Evolutionary conservation across 2,888 invertebrate species (phyloP), one percentile per base, ranked within the genome.

Genomic region (Sphaerophoria taeniata): DNA sequence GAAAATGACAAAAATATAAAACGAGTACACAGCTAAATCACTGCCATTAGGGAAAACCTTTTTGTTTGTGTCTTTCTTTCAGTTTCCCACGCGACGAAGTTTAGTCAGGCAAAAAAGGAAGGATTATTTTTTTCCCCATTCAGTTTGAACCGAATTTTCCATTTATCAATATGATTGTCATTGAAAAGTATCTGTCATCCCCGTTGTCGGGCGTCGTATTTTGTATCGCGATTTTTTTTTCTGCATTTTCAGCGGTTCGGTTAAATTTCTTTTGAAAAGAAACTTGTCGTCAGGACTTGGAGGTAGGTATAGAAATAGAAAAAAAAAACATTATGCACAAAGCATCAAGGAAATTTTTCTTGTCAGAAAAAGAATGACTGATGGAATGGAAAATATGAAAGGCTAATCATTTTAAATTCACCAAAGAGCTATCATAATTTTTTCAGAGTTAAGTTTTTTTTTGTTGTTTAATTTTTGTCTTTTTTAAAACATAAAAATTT

Each of bases 81-180:
- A 47, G 11, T 33, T 60, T 63, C 47, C 34, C 45, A 33, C 65
- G 36, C 67, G 67, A 53, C 24, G 24, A 43, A 60, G 43, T 43
- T 60, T 16, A 58, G 39, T 39, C 14, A 16, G 16, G 6, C 11
- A 16, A 58, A 58, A 24, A 33, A 12, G 43, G 55, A 80, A 76
- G 80, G 80, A 80, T 76, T 80, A 67, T 75, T 58, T 71, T 71
- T 24, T 24, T 24, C 24, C 24, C 24, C 24, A 24, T 72, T 69
- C 53, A 49, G 55, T 73, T 78, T 71, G 56, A 79, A 67, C 55
- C 55, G 56, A 80, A 84, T 72, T 84, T 80, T 73, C 84, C 72
- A 84, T 84, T 84, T 84, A 79, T 80, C 84, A 84, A 84, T 80
- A 80, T 84, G 84, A 84, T 84, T 84, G 84, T 84, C 84, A 75